These are phyloP conservation scores for Mnemiopsis leidyi DNA, from an alignment of 37 sponge, comb jelly and placozoan species.

Conservation along the genomic window DNA sequence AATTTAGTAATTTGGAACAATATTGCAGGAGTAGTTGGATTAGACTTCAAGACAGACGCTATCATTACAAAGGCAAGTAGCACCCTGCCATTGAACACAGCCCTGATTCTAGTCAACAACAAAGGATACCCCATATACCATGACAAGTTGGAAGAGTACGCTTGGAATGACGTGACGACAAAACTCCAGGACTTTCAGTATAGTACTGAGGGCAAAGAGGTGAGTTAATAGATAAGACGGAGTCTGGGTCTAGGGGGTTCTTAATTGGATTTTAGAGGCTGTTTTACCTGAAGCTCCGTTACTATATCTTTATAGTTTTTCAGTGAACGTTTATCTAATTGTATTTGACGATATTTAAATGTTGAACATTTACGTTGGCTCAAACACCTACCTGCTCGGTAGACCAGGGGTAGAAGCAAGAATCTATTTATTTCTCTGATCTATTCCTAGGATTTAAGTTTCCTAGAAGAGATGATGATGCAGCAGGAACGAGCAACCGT, in stretches of 20 bases:
- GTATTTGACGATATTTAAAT: too few species aligned
- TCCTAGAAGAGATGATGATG: background rate
- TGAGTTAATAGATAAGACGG: too few species aligned
- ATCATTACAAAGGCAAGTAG: background rate
- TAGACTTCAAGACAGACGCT: background rate
- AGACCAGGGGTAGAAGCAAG: background rate
- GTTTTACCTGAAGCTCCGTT: too few species aligned
- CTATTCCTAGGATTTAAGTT: background rate
- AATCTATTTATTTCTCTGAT: background rate
- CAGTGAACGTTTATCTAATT: too few species aligned
- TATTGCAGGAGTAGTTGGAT: background rate
- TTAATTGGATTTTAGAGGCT: too few species aligned
- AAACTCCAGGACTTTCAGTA: conserved; percentile 28
- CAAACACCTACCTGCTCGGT: too few species aligned
- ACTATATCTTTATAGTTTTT: too few species aligned
- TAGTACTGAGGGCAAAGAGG: background rate
- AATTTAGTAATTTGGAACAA: too few species aligned
- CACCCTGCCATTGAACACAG: background rate
- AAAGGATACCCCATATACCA: conserved; percentile 30
- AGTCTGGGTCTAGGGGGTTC: too few species aligned
- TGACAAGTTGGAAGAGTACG: background rate
- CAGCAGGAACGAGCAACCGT: background rate
- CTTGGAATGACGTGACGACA: background rate
- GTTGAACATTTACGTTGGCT: too few species aligned
- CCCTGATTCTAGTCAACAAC: background rate